A percentile compares a stretch with the other conserved stretches of the same genome.
Evolutionary conservation across 2,888 invertebrate genomes (phyloP).

Genomic region (Osmoderma eremita): DNA sequence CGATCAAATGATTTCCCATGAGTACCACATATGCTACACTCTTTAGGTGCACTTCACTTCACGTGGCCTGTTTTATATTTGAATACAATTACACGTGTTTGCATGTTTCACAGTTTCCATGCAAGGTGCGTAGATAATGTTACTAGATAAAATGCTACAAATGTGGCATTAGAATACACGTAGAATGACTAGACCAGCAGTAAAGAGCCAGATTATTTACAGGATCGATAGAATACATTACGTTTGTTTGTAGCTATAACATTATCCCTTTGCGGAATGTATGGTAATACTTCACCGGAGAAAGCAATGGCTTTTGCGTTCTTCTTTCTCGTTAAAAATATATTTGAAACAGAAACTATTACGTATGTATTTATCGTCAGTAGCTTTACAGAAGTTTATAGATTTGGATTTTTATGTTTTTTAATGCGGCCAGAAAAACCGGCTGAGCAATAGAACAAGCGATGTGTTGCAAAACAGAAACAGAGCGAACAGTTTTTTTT

Average conservation of each 20-base stretch:
- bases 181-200: conserved; percentile 38
- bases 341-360: no score
- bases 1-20: conserved; percentile 54
- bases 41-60: conserved; percentile 43
- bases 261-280: conserved; percentile 14
- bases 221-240: conserved; percentile 10
- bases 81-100: conserved; percentile 49
- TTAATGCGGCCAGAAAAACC: no score
- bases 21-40: conserved; percentile 48
- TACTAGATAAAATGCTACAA: conserved; percentile 39
- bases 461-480: background rate
- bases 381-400: no score
- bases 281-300: background rate
- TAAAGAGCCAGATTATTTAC: conserved; percentile 20
- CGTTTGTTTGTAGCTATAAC: background rate
- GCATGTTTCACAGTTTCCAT: conserved; percentile 38
- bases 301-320: no score
- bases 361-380: no score
- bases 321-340: no score
- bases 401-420: no score
- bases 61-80: conserved; percentile 44
- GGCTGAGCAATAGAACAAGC: no score
- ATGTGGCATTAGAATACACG: conserved; percentile 42
- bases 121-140: conserved; percentile 41
- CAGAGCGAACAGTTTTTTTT: conserved; percentile 31